phyloP scores from a whole-genome alignment of 2,888 invertebrate species.

The Pogonocherus hispidulus region DNA sequence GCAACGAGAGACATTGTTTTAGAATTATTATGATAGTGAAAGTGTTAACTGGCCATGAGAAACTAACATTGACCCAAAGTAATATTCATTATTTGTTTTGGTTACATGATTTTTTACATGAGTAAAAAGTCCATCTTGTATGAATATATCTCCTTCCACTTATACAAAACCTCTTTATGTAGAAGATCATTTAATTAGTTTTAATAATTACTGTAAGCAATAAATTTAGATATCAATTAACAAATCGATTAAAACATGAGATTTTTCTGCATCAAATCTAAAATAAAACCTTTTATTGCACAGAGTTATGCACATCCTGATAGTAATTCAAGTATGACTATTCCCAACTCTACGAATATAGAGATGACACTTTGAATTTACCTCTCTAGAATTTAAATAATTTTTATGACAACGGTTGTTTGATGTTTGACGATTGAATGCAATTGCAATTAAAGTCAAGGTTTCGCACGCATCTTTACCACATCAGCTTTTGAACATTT shows the following conservation, averaged over 20 bases:
- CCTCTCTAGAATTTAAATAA: background rate
- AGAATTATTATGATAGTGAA: constrained; percentile 1
- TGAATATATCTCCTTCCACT: no score
- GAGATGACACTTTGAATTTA: background rate
- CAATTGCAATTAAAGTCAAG: background rate
- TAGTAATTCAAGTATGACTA: background rate
- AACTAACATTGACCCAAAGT: constrained; percentile 6
- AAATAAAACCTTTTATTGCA: background rate
- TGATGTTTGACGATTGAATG: background rate
- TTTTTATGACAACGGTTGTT: background rate
- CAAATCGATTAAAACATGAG: background rate
- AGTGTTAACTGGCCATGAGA: background rate
- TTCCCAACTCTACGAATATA: background rate
- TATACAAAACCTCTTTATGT: no score
- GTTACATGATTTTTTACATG: background rate
- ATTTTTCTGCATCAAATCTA: background rate
- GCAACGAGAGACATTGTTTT: background rate
- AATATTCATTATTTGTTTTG: background rate
- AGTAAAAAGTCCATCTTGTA: background rate
- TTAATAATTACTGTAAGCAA: background rate
- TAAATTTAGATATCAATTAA: background rate
- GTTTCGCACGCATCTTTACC: background rate
- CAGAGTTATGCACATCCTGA: background rate
- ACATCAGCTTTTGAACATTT: background rate
- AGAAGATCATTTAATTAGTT: background rate